These are phyloP conservation scores for Phainopepla nitens DNA, from an alignment of 2,113 vertebrate species.

Conservation along the genomic window DNA sequence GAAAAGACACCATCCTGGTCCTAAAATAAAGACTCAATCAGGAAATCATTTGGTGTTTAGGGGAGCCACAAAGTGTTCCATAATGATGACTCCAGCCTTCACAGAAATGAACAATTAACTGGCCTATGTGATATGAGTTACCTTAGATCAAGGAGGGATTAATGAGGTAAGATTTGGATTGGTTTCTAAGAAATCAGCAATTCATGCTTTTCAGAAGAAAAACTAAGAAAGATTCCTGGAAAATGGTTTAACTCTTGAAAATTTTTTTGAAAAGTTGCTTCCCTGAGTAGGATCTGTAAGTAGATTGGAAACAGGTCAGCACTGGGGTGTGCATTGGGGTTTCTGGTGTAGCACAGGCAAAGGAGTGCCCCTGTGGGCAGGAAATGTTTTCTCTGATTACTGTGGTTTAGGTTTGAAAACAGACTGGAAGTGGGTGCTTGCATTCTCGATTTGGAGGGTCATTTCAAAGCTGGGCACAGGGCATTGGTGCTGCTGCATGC, in stretches of 20 bases:
- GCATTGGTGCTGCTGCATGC: accelerated
- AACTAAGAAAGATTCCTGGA: neutral
- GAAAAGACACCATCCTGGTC: neutral
- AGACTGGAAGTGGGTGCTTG: neutral
- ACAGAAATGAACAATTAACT: neutral
- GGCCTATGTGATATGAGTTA: neutral
- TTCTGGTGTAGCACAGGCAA: neutral
- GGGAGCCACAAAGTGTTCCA: neutral
- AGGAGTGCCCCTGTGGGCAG: neutral
- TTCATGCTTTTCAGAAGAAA: neutral
- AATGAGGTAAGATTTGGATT: neutral
- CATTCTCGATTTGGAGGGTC: neutral
- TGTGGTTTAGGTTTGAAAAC: neutral
- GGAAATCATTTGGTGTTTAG: neutral
- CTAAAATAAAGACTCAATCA: neutral
- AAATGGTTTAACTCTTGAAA: neutral
- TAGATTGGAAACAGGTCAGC: neutral
- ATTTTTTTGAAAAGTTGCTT: neutral
- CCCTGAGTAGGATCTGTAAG: neutral
- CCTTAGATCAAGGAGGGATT: neutral
- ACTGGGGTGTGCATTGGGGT: accelerated
- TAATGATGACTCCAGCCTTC: neutral
- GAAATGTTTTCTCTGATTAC: neutral
- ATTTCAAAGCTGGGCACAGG: neutral
- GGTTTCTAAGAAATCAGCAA: neutral